A percentile compares a stretch with the other conserved stretches of the same genome.
Evolutionary conservation across 2,113 vertebrate species (phyloP).

Genomic region (Xenus cinereus): DNA sequence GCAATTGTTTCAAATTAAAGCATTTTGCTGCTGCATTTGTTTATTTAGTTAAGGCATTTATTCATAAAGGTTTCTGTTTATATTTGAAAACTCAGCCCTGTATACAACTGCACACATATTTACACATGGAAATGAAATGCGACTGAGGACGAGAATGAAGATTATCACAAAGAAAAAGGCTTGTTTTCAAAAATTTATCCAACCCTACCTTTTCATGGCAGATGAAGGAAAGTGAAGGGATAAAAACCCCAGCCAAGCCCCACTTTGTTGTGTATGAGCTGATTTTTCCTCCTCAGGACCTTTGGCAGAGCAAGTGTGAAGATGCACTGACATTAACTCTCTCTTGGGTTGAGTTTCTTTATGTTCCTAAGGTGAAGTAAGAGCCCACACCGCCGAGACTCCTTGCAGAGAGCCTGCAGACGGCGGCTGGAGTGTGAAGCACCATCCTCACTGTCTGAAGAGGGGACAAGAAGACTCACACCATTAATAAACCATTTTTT

Average conservation of each 20-base stretch:
- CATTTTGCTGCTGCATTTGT: background rate
- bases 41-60: background rate
- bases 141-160: background rate
- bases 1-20: background rate
- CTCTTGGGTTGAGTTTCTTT: background rate
- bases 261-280: background rate
- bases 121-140: background rate
- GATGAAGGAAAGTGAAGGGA: background rate
- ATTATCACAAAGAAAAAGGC: background rate
- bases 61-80: background rate
- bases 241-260: too few relatives aligned
- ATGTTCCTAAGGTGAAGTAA: rapidly evolving
- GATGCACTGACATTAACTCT: background rate
- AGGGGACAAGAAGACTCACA: background rate
- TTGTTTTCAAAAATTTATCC: background rate
- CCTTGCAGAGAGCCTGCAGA: rapidly evolving
- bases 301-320: background rate
- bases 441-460: background rate
- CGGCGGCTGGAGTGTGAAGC: rapidly evolving
- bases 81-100: background rate
- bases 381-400: rapidly evolving
- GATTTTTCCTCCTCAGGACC: background rate
- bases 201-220: background rate
- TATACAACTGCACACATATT: background rate
- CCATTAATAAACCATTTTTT: rapidly evolving